Conservation (phyloP, 2,888 invertebrate genomes). For the Sipunculus nudus region DNA sequence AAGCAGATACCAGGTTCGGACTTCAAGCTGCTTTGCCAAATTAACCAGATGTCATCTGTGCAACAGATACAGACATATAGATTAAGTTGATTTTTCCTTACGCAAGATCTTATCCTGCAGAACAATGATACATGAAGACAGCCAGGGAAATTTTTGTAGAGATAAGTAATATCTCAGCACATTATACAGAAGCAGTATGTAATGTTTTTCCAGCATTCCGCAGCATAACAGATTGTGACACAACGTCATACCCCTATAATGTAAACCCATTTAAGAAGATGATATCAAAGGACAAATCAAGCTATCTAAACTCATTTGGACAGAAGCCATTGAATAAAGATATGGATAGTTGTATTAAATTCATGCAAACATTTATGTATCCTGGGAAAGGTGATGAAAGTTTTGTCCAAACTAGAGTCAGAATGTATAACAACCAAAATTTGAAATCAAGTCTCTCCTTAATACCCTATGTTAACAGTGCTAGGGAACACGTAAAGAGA, state of each 20-base stretch:
- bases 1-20: neutral
- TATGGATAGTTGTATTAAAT: neutral
- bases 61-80: neutral
- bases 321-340: neutral
- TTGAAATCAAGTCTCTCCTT: too few relatives aligned
- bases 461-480: too few relatives aligned
- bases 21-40: neutral
- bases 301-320: neutral
- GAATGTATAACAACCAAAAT: neutral
- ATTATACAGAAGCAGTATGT: too few relatives aligned
- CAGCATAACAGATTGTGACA: conserved; percentile 1
- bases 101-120: neutral
- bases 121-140: too few relatives aligned
- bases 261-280: neutral
- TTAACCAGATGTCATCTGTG: neutral
- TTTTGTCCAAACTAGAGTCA: neutral
- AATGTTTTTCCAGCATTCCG: neutral
- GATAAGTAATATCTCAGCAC: too few relatives aligned
- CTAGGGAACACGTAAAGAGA: too few relatives aligned
- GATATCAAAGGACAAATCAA: neutral
- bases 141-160: too few relatives aligned
- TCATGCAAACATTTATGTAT: conserved; percentile 1
- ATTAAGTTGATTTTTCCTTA: neutral
- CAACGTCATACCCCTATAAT: neutral
- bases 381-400: neutral